Conservation (phyloP, 2,888 invertebrate genomes). For the Rhamnusium bicolor region DNA sequence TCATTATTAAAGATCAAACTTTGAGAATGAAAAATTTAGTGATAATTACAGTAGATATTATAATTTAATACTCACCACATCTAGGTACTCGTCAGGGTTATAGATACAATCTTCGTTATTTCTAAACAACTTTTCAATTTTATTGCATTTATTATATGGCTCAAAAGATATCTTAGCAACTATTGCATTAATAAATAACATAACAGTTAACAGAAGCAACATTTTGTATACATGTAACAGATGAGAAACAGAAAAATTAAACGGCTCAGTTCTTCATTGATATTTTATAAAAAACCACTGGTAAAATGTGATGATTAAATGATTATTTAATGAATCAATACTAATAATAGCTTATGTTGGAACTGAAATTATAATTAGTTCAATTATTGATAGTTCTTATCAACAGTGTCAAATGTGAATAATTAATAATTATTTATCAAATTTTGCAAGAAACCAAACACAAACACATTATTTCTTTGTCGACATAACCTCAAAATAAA, state of each 20-base stretch:
- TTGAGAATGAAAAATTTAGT: too few relatives aligned
- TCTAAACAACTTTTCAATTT: conserved; percentile 27
- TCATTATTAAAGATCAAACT: too few relatives aligned
- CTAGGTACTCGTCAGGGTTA: conserved; percentile 55
- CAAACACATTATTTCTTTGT: not conserved
- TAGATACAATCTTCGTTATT: conserved; percentile 30
- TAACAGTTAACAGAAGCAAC: not conserved
- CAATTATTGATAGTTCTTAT: not conserved
- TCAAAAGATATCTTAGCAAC: not conserved
- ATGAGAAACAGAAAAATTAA: not conserved
- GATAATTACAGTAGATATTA: too few relatives aligned
- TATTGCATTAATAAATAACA: conserved; percentile 10
- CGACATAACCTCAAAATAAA: conserved; percentile 9
- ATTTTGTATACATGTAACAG: not conserved
- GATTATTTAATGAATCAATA: not conserved
- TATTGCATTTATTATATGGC: conserved; percentile 31
- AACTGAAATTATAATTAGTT: not conserved
- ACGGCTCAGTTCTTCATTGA: not conserved
- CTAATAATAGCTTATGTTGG: not conserved
- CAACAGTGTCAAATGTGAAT: too few relatives aligned
- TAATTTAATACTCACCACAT: conserved; percentile 49
- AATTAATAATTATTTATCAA: not conserved
- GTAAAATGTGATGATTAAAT: not conserved
- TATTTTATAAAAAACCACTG: too few relatives aligned
- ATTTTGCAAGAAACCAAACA: not conserved